These are phyloP conservation scores for Ganaspis sp. DNA, from an alignment of 1,140 invertebrate genomes.

Conservation along the genomic window DNA sequence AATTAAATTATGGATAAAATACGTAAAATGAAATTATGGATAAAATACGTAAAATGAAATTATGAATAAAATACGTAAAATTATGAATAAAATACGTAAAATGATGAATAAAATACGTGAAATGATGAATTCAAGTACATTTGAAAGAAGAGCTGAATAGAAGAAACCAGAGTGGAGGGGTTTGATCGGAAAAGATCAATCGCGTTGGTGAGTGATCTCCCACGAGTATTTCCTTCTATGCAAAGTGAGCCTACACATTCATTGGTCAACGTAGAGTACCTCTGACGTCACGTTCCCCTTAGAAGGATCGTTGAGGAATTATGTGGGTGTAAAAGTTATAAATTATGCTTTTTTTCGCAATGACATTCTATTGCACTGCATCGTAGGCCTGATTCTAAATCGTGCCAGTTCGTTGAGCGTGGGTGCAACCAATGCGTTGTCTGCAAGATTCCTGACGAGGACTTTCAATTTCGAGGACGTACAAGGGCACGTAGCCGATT, in stretches of 20 bases:
- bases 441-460: slow-evolving; percentile 18
- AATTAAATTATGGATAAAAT: no score
- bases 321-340: slow-evolving; percentile 57
- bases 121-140: no score
- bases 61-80: no score
- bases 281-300: slow-evolving; percentile 60
- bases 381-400: slow-evolving; percentile 33
- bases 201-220: slow-evolving; percentile 52
- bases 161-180: background rate
- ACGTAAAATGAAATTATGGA: no score
- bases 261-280: slow-evolving; percentile 59
- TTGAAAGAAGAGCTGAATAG: no score
- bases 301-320: slow-evolving; percentile 55
- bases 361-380: slow-evolving; percentile 51
- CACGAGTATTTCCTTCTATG: slow-evolving; percentile 60
- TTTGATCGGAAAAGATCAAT: slow-evolving; percentile 8
- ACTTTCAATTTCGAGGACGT: slow-evolving; percentile 33
- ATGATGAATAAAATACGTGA: no score
- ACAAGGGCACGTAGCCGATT: slow-evolving; percentile 22
- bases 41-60: no score
- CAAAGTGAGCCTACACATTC: slow-evolving; percentile 58
- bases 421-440: slow-evolving; percentile 11
- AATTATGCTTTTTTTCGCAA: slow-evolving; percentile 57
- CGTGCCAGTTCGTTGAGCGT: slow-evolving; percentile 17
- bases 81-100: no score